Evolutionary conservation across 1,140 invertebrate genomes (phyloP).

Genomic region (Drosophila ambigua): DNA sequence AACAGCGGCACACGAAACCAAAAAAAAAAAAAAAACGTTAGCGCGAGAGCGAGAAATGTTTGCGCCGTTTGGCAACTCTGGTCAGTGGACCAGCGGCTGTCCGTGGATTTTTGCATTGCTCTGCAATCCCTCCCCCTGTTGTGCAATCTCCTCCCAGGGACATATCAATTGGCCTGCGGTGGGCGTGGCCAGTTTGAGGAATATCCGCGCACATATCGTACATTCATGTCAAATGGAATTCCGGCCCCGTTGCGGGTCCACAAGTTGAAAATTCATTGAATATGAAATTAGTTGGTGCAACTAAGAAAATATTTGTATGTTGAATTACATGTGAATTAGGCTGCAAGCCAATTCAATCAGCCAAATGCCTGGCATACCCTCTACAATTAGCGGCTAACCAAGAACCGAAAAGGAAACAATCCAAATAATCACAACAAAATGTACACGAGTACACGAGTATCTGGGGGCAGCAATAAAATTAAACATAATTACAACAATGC

Average conservation of each 20-base stretch:
- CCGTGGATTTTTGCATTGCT: constrained; percentile 20
- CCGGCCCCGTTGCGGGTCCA: neutral
- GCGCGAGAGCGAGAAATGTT: constrained; percentile 12
- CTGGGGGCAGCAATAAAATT: constrained; percentile 66
- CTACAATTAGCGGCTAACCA: constrained; percentile 36
- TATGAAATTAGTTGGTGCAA: constrained; percentile 6
- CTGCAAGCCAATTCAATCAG: neutral
- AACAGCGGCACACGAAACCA: neutral
- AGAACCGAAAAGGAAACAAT: constrained; percentile 28
- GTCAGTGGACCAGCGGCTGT: constrained; percentile 10
- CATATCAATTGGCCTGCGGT: constrained; percentile 31
- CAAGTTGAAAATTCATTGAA: constrained; percentile 7
- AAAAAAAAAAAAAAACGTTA: constrained; percentile 13
- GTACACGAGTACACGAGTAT: neutral
- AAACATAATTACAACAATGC: constrained; percentile 76
- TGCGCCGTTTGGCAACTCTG: constrained; percentile 51
- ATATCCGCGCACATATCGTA: neutral
- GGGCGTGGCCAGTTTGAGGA: constrained; percentile 25
- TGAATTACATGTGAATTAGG: neutral
- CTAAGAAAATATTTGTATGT: neutral
- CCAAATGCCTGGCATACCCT: constrained; percentile 2
- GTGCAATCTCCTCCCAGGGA: neutral
- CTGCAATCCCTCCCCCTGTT: neutral
- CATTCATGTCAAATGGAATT: constrained; percentile 8
- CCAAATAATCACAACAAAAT: constrained; percentile 46